Evolutionary conservation across 2,888 invertebrate genomes (phyloP), one percentile per base, ranked within the genome.

Genomic region (Scotopteryx bipunctaria): DNA sequence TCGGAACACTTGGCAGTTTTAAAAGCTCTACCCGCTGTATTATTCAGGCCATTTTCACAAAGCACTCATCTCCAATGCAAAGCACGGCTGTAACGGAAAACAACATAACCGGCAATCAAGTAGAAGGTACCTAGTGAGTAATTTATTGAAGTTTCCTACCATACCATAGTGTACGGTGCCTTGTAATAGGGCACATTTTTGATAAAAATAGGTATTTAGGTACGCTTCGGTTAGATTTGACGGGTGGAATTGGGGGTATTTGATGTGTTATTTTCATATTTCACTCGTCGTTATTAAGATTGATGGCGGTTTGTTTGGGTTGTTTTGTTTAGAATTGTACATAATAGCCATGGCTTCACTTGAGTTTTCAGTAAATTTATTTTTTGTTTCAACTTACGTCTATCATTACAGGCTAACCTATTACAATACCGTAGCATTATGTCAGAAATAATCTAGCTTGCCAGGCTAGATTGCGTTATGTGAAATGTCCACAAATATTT

Each of bases 61-160:
- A 51, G 45, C 51, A 35, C 42, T 42, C 47, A 53, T 47, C 53
- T 53, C 16, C 13, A 43, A 46, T 43, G 42, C 47, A 38, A 53
- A 47, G 36, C 19, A 40, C 38, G 36, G 37, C 35, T 21, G 27
- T 38, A 33, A 33, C 32, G 38, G 31, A 31, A 51, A 41, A 19
- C 44, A 37, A 35, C 38, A 40, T 33, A 55, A 42, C 45, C 37
- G 33, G 23, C 33, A 46, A 50, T 46, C 49, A 42, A 27, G 47
- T 50, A 49, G 11, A 31, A 55, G 31, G 48, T 43, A n/a, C n/a
- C n/a, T n/a, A 43, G 37, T 56, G 29, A 64, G 52, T 63, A 65
- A 72, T 70, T 68, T 71, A 61, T 61, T 17, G 21, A 63, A 67
- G 54, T 64, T 65, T 58, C 51, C 43, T 50, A 55, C 55, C 33